phyloP scores from a whole-genome alignment of 2,113 vertebrate genomes.

The Engystomops pustulosus region DNA sequence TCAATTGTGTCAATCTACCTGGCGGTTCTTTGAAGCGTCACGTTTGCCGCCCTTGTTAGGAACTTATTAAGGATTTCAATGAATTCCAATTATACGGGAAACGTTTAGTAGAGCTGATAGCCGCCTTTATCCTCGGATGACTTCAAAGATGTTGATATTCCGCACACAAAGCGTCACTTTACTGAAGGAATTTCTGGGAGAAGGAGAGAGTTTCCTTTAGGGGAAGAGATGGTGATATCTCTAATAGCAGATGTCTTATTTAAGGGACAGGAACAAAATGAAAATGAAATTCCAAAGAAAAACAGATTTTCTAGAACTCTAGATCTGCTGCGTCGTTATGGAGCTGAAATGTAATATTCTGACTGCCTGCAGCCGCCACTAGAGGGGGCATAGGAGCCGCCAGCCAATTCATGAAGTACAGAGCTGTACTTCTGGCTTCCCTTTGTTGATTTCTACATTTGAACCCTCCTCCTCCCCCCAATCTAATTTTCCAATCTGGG shows the following conservation, averaged over 20 bases:
- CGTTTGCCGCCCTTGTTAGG: conserved; percentile 28
- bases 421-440: too few relatives aligned
- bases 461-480: too few relatives aligned
- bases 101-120: conserved; percentile 28
- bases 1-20: conserved; percentile 48
- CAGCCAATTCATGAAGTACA: too few relatives aligned
- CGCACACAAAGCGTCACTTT: conserved; percentile 7
- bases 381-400: too few relatives aligned
- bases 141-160: conserved; percentile 9
- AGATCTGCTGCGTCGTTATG: too few relatives aligned
- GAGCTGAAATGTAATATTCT: too few relatives aligned
- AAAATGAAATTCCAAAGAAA: neutral
- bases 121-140: conserved; percentile 10
- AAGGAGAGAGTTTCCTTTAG: neutral
- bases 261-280: neutral
- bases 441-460: too few relatives aligned
- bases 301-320: too few relatives aligned
- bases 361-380: too few relatives aligned
- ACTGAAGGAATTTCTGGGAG: conserved; percentile 3
- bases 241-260: conserved; percentile 57
- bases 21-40: neutral
- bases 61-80: conserved; percentile 52
- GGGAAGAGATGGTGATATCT: conserved; percentile 44
- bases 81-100: conserved; percentile 51
- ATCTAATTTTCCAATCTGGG: too few relatives aligned